Percentiles rank a stretch among this genome's conserved stretches.
Conservation (phyloP, 2,113 vertebrate species). For the Hystrix cristata region DNA sequence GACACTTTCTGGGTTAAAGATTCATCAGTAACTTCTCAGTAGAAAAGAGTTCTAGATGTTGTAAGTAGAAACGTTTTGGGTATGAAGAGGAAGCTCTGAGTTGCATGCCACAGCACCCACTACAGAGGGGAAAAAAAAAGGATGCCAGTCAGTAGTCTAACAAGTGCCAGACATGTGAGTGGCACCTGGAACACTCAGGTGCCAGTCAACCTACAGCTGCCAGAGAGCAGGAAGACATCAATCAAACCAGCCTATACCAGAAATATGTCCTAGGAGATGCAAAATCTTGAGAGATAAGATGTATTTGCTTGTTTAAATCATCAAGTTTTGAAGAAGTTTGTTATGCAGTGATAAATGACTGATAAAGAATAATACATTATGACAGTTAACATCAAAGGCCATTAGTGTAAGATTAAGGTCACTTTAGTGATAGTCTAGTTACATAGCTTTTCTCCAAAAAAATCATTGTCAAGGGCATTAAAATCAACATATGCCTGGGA, state of each 20-base stretch:
- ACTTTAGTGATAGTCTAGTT: background rate
- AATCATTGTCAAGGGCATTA: conserved; percentile 1
- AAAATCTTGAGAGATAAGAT: background rate
- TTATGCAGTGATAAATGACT: background rate
- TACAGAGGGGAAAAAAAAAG: background rate
- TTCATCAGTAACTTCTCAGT: background rate
- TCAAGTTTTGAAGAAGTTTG: conserved; percentile 3
- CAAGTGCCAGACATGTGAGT: background rate
- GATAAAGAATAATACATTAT: conserved; percentile 18
- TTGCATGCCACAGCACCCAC: background rate
- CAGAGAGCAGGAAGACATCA: background rate
- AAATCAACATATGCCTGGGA: background rate
- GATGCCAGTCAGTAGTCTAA: background rate
- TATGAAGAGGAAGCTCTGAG: background rate
- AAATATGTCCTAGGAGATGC: background rate
- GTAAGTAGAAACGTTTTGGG: conserved; percentile 2
- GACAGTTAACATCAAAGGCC: background rate
- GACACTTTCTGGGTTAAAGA: background rate
- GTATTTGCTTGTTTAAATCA: conserved; percentile 4
- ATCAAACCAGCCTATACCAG: background rate
- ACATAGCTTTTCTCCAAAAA: background rate
- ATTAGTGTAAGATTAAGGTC: background rate
- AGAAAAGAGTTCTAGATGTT: background rate
- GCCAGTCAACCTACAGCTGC: background rate
- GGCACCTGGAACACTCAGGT: background rate